A percentile compares a stretch with the other conserved stretches of the same genome.
phyloP scores from a whole-genome alignment of 2,888 invertebrate species.

The Brachypalpus laphriformis region DNA sequence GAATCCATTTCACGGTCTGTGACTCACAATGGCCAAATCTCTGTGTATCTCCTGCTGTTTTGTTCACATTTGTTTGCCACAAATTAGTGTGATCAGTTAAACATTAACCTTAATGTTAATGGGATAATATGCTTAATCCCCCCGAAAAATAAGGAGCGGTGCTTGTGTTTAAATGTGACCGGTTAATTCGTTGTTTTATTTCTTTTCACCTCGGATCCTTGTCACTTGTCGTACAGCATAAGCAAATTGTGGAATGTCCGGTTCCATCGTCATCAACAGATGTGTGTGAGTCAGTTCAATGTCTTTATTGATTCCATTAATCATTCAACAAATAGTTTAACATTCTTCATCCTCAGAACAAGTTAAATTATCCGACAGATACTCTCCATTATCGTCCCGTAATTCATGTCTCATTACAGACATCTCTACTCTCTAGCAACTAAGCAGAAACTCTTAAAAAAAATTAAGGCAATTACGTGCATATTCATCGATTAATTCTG shows the following conservation, averaged over 20 bases:
- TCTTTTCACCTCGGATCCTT: constrained; percentile 46
- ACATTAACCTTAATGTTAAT: constrained; percentile 65
- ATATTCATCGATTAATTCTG: constrained; percentile 72
- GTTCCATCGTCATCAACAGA: not conserved
- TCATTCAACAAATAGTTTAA: constrained; percentile 36
- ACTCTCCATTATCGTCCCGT: constrained; percentile 42
- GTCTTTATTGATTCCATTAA: constrained; percentile 35
- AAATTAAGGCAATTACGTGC: constrained; percentile 65
- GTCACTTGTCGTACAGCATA: constrained; percentile 16
- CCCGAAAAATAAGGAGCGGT: constrained; percentile 25
- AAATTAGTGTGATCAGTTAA: constrained; percentile 61
- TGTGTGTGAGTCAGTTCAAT: constrained; percentile 32
- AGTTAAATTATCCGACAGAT: constrained; percentile 24
- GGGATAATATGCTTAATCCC: constrained; percentile 60
- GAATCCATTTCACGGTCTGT: constrained; percentile 37
- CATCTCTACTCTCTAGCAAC: constrained; percentile 1
- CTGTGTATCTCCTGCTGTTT: constrained; percentile 18
- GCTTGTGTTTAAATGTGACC: constrained; percentile 38
- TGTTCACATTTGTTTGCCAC: constrained; percentile 48
- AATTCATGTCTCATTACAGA: constrained; percentile 49
- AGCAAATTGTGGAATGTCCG: constrained; percentile 32
- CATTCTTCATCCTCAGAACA: not conserved
- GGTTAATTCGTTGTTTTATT: constrained; percentile 51
- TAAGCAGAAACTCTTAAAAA: constrained; percentile 48
- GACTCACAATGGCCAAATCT: constrained; percentile 42